Percentiles rank a stretch among this genome's conserved stretches.
Conservation (phyloP, 2,797 vertebrate species). For the Myotis daubentonii region DNA sequence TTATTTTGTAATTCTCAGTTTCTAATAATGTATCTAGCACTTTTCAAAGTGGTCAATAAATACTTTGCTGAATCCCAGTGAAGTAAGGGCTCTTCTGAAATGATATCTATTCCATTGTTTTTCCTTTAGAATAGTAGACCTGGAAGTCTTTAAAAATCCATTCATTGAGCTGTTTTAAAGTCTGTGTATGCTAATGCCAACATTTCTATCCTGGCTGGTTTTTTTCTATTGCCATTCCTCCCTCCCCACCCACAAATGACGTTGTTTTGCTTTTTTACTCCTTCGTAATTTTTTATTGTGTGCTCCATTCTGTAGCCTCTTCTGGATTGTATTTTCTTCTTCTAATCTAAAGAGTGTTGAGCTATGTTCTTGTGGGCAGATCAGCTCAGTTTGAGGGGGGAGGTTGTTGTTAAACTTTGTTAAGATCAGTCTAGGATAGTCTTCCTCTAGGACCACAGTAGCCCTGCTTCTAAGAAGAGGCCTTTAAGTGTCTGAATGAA, state of each 20-base stretch:
- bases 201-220: background rate
- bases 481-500: background rate
- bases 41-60: background rate
- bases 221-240: background rate
- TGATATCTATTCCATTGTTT: background rate
- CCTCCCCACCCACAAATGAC: background rate
- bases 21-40: background rate
- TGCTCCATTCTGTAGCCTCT: background rate
- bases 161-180: background rate
- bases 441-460: background rate
- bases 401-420: background rate
- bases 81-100: background rate
- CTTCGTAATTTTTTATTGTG: background rate
- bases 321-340: background rate
- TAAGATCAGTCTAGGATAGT: background rate
- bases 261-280: background rate
- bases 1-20: background rate
- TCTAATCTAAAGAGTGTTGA: background rate
- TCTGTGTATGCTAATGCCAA: background rate
- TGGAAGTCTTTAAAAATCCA: background rate
- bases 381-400: background rate
- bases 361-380: background rate
- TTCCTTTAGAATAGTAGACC: background rate
- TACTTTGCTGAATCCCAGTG: background rate
- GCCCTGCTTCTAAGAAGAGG: background rate